Evolutionary conservation across 1,140 invertebrate genomes (phyloP).

Genomic region (Drosophila tropicalis): DNA sequence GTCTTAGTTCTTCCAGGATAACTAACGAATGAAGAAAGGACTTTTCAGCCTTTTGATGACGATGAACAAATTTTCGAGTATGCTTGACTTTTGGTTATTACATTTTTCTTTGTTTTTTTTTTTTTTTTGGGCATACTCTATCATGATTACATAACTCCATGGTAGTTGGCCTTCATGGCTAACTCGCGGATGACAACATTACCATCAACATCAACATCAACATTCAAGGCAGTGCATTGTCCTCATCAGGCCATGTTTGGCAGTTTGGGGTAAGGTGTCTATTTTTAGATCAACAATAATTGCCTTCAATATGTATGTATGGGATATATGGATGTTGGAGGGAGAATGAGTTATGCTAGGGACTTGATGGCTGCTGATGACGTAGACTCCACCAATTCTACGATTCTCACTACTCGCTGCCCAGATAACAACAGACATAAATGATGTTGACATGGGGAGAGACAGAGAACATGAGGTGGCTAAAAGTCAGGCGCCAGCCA

Average conservation of each 20-base stretch:
- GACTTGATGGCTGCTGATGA: constrained; percentile 1
- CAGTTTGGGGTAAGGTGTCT: constrained; percentile 31
- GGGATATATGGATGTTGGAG: neutral
- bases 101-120: no score
- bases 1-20: no score
- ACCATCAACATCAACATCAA: constrained; percentile 24
- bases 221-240: constrained; percentile 78
- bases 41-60: no score
- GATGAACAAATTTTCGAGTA: neutral
- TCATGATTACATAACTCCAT: constrained; percentile 2
- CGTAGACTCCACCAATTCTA: constrained; percentile 13
- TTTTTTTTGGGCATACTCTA: neutral
- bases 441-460: constrained; percentile 41
- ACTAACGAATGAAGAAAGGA: no score
- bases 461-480: neutral
- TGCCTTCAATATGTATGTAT: neutral
- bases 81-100: neutral
- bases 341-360: constrained; percentile 1
- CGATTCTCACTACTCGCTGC: constrained; percentile 26
- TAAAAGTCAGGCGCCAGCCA: constrained; percentile 62
- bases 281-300: constrained; percentile 55
- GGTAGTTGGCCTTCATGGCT: neutral
- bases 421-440: constrained; percentile 39
- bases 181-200: constrained; percentile 9
- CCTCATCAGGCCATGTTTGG: constrained; percentile 56